Base-by-base conservation (phyloP, 2,888 invertebrate species). In the Panzeria rudis region DNA sequence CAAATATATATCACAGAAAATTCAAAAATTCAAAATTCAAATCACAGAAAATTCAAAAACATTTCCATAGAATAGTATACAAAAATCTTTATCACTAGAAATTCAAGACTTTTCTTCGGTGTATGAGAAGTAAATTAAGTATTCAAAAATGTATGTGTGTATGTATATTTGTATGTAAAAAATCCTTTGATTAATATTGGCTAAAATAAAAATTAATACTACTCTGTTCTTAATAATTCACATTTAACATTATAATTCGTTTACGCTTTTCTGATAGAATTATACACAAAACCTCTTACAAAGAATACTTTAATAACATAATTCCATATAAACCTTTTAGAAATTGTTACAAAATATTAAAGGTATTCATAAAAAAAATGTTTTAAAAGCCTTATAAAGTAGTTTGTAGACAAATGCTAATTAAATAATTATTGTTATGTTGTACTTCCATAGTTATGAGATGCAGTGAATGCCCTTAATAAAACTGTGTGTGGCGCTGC, bases 191-290 rank as follows among this genome's bases (percentile, higher is more conserved):
- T 50, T 47, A 68, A 61, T 68, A 61, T 68, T 61, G 64, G 72
- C 68, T 86, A 86, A 69, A 82, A 86, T 61, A 64, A 77, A 59
- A 86, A 79, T 82, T 83, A 64, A 83, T 72, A 56, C 15, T 20
- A 35, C 17, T 8, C 25, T 59, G 8, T 23, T 72, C 59, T 32
- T 20, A 59, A 54, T 61, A 59, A 59, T 20, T 44, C 15, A 25
- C 35, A 38, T 41, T 56, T 44, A 47, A 20, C 44, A 61, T 72
- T 11, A 41, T 50, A 52, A 41, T 72, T 61, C 73, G 56, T 56
- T 79, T 86, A 76, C 64, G 77, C 84, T 73, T 73, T 86, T 82
- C 79, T 78, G 84, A 79, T 23, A 59, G 52, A 86, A 84, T 82
- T 79, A 82, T 56, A n/a, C 44, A 15, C 47, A 50, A 79, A 71